phyloP scores from a whole-genome alignment of 2,797 vertebrate species.

The Brotula barbata region DNA sequence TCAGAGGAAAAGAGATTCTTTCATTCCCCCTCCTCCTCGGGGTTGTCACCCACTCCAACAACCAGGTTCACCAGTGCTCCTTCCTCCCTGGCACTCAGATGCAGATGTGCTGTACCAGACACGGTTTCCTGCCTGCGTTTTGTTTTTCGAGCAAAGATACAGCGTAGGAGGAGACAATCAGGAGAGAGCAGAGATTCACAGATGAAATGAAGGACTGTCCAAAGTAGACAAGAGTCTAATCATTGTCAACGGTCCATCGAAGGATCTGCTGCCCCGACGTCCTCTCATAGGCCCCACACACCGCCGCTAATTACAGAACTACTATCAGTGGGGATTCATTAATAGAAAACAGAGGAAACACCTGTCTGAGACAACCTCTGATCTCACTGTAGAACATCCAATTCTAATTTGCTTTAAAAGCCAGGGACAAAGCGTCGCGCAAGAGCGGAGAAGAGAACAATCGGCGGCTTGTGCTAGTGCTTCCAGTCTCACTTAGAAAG shows the following conservation, averaged over 20 bases:
- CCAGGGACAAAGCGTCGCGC: constrained; percentile 26
- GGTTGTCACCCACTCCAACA: constrained; percentile 47
- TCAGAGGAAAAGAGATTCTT: constrained; percentile 63
- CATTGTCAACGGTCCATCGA: too few species aligned
- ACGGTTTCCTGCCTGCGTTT: constrained; percentile 1
- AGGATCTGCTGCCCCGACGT: constrained; percentile 60
- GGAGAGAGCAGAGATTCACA: constrained; percentile 18
- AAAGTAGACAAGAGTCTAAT: too few species aligned
- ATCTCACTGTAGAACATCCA: constrained; percentile 37
- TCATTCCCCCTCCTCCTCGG: constrained; percentile 53
- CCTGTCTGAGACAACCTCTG: constrained; percentile 51
- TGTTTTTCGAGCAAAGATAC: background rate
- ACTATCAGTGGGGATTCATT: constrained; percentile 64
- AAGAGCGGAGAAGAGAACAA: constrained; percentile 1
- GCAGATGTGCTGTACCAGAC: constrained; percentile 25
- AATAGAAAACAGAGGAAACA: constrained; percentile 59
- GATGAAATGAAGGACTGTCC: constrained; percentile 42
- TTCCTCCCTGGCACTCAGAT: constrained; percentile 36
- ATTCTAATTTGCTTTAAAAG: constrained; percentile 48
- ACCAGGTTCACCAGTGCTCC: constrained; percentile 26
- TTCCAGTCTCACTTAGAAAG: constrained; percentile 9
- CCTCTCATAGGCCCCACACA: constrained; percentile 36
- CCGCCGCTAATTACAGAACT: constrained; percentile 62
- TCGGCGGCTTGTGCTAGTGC: background rate
- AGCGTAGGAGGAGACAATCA: constrained; percentile 1